These are phyloP conservation scores for Malthinus flaveolus DNA, from an alignment of 2,888 invertebrate species.

Conservation along the genomic window DNA sequence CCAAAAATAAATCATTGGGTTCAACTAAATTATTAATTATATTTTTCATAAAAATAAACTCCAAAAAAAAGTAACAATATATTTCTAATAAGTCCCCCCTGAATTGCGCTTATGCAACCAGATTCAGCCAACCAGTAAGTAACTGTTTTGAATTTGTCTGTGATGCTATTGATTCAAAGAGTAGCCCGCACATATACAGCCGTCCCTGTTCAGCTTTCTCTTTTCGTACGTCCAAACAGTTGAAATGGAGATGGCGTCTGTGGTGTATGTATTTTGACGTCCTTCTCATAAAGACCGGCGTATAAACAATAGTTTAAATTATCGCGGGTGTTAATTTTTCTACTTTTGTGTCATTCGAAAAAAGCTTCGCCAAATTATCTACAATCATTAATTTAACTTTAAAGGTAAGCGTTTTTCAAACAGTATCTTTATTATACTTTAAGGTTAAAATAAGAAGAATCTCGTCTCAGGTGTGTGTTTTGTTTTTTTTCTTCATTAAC, in stretches of 20 bases:
- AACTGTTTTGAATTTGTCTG: slow-evolving; percentile 30
- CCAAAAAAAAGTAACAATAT: too few relatives aligned
- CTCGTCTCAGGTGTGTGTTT: slow-evolving; percentile 1
- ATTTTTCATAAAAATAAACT: too few relatives aligned
- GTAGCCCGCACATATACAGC: slow-evolving; percentile 18
- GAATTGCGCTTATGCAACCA: background rate
- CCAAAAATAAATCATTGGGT: too few relatives aligned
- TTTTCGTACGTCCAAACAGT: slow-evolving; percentile 39
- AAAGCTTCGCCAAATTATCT: background rate
- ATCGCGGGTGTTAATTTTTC: slow-evolving; percentile 2
- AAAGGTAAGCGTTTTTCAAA: background rate
- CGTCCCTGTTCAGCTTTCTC: slow-evolving; percentile 28
- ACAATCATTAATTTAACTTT: background rate
- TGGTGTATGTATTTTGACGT: slow-evolving; percentile 43
- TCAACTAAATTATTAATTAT: too few relatives aligned
- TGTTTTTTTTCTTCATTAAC: slow-evolving; percentile 1
- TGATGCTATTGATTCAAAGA: slow-evolving; percentile 28
- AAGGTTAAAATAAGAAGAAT: slow-evolving; percentile 2
- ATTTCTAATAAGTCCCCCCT: background rate
- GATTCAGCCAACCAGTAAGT: background rate
- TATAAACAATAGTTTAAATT: slow-evolving; percentile 6
- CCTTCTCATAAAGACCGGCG: slow-evolving; percentile 22
- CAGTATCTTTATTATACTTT: background rate
- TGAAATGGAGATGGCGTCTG: slow-evolving; percentile 48
- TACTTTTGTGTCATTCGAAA: background rate